Percentiles rank a stretch among this genome's conserved stretches.
These are phyloP conservation scores for Pluvialis apricaria DNA, from an alignment of 2,113 vertebrate species.

Conservation along the genomic window DNA sequence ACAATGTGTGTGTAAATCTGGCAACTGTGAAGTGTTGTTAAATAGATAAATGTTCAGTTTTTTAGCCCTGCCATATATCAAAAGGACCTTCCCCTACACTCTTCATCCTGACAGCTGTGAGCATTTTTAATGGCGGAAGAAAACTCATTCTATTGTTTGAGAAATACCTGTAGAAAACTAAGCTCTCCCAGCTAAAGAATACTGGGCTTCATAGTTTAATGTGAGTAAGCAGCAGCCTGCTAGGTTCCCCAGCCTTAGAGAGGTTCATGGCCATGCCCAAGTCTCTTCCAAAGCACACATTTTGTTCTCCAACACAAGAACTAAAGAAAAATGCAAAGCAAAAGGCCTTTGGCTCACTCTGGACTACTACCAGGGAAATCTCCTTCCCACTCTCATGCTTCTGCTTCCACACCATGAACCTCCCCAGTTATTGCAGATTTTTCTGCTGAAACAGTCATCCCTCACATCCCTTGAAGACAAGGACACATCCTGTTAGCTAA, in stretches of 20 bases:
- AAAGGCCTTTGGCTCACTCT: neutral
- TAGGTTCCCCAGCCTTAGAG: neutral
- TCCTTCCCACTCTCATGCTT: neutral
- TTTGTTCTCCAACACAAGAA: neutral
- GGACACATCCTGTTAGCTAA: neutral
- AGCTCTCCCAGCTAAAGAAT: neutral
- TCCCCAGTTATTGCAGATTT: neutral
- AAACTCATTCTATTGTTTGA: neutral
- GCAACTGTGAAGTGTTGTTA: conserved; percentile 24
- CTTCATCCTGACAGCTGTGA: neutral
- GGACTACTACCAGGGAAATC: neutral
- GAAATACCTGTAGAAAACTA: neutral
- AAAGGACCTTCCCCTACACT: neutral
- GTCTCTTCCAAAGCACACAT: neutral
- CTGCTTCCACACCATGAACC: neutral
- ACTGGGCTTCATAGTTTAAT: neutral
- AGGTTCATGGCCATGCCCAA: neutral
- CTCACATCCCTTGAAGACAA: neutral
- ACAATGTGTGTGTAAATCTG: conserved; percentile 16
- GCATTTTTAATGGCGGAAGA: neutral
- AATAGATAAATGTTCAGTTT: conserved; percentile 36
- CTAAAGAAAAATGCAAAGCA: neutral
- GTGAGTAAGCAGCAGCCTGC: neutral
- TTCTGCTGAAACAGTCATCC: neutral
- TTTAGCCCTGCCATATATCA: conserved; percentile 1